Conservation (phyloP, 2,888 invertebrate species). For the Drosophila mettleri region DNA sequence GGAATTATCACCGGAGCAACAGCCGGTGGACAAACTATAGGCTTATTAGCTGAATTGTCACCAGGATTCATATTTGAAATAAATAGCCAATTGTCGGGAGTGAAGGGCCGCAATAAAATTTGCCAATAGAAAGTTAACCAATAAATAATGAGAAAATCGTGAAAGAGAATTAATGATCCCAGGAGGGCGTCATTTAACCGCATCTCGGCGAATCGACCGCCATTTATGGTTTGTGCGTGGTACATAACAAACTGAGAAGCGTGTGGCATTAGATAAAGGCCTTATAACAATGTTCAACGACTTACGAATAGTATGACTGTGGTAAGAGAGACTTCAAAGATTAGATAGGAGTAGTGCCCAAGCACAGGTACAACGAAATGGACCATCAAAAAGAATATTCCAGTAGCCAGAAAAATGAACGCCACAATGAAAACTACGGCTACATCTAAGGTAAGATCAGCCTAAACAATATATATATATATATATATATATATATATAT, state of each 20-base stretch:
- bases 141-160: constrained; percentile 64
- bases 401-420: constrained; percentile 48
- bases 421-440: constrained; percentile 59
- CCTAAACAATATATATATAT: constrained; percentile 24
- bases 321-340: constrained; percentile 31
- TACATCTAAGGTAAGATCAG: constrained; percentile 60
- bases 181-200: constrained; percentile 49
- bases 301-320: constrained; percentile 45
- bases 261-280: fast-evolving
- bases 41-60: no score
- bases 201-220: constrained; percentile 63
- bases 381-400: constrained; percentile 33
- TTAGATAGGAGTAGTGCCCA: constrained; percentile 13
- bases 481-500: no score
- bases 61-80: neutral
- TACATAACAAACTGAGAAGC: constrained; percentile 57
- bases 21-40: no score
- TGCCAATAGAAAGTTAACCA: constrained; percentile 70
- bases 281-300: neutral
- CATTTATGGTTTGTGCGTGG: constrained; percentile 60
- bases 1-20: no score
- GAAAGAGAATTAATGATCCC: constrained; percentile 62
- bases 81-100: neutral
- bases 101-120: constrained; percentile 8
- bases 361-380: neutral